phyloP scores from a whole-genome alignment of 64 coral and sea anemone genomes.

The Pocillopora verrucosa region DNA sequence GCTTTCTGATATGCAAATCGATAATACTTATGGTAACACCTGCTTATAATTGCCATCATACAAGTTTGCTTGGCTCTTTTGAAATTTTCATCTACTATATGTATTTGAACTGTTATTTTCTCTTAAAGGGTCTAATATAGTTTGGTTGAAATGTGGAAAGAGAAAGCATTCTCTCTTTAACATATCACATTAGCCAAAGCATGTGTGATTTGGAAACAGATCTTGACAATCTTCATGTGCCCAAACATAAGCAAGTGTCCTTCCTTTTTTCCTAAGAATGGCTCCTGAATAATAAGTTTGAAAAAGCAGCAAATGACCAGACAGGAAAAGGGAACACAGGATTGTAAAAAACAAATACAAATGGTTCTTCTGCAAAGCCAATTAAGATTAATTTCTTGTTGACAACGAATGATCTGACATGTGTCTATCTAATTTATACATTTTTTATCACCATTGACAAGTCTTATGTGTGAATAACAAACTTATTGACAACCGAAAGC shows the following conservation, averaged over 20 bases:
- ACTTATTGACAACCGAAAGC: constrained; percentile 1
- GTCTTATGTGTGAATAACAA: constrained; percentile 2
- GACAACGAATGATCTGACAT: not conserved
- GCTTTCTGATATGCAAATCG: no score
- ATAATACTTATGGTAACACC: no score
- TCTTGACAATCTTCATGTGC: not conserved
- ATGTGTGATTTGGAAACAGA: not conserved
- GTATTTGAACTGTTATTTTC: no score
- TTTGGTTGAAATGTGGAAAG: not conserved
- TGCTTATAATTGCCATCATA: no score
- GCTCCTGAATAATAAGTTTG: no score
- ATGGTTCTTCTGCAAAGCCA: not conserved
- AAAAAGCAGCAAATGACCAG: no score
- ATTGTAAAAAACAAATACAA: not conserved
- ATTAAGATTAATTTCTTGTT: not conserved
- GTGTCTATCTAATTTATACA: not conserved
- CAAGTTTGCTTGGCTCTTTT: no score
- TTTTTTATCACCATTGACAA: constrained; percentile 7
- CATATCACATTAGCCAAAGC: not conserved
- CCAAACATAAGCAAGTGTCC: no score
- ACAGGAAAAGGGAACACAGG: no score
- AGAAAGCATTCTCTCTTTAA: not conserved
- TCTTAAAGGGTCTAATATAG: not conserved
- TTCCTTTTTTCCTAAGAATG: no score
- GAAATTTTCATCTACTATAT: no score